phyloP scores from a whole-genome alignment of 2,888 invertebrate genomes.

The Spodoptera picta region DNA sequence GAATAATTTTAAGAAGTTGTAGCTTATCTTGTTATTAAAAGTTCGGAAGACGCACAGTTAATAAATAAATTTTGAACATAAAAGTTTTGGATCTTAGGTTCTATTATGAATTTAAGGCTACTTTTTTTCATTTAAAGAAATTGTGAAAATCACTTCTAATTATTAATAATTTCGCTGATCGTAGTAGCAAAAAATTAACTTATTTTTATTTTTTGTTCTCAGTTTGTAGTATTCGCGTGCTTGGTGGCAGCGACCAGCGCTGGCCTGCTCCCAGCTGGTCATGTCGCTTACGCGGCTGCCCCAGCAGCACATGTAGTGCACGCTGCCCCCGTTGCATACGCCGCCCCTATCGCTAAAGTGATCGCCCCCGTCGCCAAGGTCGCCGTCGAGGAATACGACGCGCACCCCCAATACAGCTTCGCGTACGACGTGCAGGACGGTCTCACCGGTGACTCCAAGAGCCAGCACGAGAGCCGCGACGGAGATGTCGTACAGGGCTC shows the following conservation, averaged over 20 bases:
- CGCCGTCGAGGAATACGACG: conserved; percentile 66
- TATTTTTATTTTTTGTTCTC: conserved; percentile 22
- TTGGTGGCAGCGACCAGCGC: conserved; percentile 65
- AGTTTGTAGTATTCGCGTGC: conserved; percentile 64
- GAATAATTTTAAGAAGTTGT: too few species aligned
- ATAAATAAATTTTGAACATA: too few species aligned
- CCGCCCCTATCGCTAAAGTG: conserved; percentile 41
- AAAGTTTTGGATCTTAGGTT: too few species aligned
- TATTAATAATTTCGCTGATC: too few species aligned
- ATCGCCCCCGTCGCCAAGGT: conserved; percentile 65
- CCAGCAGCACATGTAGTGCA: conserved; percentile 20
- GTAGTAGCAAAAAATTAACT: too few species aligned
- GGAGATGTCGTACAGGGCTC: conserved; percentile 85
- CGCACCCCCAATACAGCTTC: conserved; percentile 77
- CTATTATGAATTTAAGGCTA: too few species aligned
- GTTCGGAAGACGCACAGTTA: too few species aligned
- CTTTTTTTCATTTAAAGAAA: too few species aligned
- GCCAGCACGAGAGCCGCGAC: conserved; percentile 81
- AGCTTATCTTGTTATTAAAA: too few species aligned
- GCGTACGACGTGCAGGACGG: conserved; percentile 81
- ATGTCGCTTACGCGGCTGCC: conserved; percentile 43
- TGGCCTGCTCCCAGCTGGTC: conserved; percentile 43
- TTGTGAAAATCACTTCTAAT: too few species aligned
- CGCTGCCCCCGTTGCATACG: conserved; percentile 60
- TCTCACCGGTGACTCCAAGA: conserved; percentile 81